Base-by-base conservation (phyloP, 2,113 vertebrate genomes). In the Lepus timidus region DNA sequence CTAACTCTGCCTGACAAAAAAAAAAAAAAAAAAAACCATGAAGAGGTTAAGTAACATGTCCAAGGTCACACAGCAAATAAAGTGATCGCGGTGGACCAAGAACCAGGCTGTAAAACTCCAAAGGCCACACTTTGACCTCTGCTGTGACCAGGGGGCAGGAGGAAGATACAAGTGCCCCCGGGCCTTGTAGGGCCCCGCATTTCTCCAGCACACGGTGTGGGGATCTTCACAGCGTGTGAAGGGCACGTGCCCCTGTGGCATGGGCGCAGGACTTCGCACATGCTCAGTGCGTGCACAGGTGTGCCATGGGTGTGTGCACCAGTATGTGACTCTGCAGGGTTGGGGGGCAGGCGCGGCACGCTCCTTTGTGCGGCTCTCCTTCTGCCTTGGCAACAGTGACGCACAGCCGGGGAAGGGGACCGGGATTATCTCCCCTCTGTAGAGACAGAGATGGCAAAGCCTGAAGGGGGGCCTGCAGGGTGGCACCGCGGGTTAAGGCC, bases 211-310 rank as follows among this genome's bases (percentile, higher is more conserved):
- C 22, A 3, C 1, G 16, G 33, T 27, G 29, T 0, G 6, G 19
- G 25, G 2, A 5, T 6, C 16, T 44, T 16, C 75, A 36, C 1
- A 0, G 19, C 17, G 0, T 1, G 2, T 49, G 33, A 44, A 70
- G 61, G 52, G 61, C 25, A 19, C 3, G 67, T 70, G 67, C 65
- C 36, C 33, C 25, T 4, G 17, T 9, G 9, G 4, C 2, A 1
- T 1, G 33, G 9, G 7, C 0, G 0, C 27, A 82, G 49, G 65
- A n/a, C 64, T 29, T 9, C 0, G 36, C 68, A 51, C 1, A 0
- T 0, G n/a, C n/a, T 51, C 44, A 4, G 55, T 11, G 25, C 11
- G 20, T 58, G n/a, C 8, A 16, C 61, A 22, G 0, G 7, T 3
- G 11, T 19, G 8, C 31, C 1, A 7, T n/a, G 1, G 5, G 29